These are phyloP conservation scores for Mirza zaza DNA, from an alignment of 2,113 vertebrate genomes.

Conservation along the genomic window DNA sequence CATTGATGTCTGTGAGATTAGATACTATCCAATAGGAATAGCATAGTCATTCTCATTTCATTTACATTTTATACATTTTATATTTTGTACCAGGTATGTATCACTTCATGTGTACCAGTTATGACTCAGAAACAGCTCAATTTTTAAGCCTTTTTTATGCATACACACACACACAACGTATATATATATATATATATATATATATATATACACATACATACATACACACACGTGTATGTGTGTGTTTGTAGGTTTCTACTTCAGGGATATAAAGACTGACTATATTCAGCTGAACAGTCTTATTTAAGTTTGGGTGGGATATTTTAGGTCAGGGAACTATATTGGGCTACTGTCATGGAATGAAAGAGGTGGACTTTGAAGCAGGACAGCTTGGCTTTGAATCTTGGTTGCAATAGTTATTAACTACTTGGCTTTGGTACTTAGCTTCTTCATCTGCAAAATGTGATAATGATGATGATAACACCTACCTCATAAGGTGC, in stretches of 20 bases:
- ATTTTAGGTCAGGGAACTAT: neutral
- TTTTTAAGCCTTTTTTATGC: neutral
- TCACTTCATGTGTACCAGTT: neutral
- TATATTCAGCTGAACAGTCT: neutral
- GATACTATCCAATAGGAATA: neutral
- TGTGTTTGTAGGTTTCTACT: neutral
- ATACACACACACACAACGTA: neutral
- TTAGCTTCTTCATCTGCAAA: neutral
- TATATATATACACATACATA: too few species aligned
- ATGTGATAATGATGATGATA: neutral
- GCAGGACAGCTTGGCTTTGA: neutral
- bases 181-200: too few species aligned
- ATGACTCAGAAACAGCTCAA: neutral
- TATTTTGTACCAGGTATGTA: neutral
- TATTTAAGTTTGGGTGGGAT: neutral
- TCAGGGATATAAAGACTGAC: neutral
- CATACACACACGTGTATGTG: too few species aligned
- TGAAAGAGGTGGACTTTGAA: neutral
- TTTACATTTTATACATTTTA: constrained; percentile 17
- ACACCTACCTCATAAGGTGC: neutral
- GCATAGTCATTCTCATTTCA: neutral
- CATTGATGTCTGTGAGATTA: neutral
- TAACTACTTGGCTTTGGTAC: neutral
- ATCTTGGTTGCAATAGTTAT: neutral
- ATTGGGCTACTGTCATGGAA: neutral